These are phyloP conservation scores for Trematomus bernacchii DNA, from an alignment of 2,797 vertebrate species.

Conservation along the genomic window DNA sequence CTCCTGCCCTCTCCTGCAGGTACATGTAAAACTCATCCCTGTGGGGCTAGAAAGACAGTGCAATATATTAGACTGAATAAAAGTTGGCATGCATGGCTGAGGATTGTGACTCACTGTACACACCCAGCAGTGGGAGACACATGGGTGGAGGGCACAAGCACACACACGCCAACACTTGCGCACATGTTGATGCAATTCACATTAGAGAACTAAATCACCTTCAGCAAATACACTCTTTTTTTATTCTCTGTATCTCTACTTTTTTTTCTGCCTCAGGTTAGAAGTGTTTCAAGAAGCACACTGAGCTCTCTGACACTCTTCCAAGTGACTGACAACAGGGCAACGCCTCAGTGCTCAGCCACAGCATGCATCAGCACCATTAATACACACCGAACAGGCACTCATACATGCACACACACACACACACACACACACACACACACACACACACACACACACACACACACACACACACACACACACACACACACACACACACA, in stretches of 20 bases:
- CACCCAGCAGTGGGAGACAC: slow-evolving; percentile 42
- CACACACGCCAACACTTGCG: slow-evolving; percentile 28
- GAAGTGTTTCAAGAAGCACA: slow-evolving; percentile 35
- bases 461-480: slow-evolving; percentile 4
- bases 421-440: slow-evolving; percentile 22
- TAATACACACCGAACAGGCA: slow-evolving; percentile 22
- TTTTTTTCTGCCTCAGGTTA: slow-evolving; percentile 40
- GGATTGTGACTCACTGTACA: slow-evolving; percentile 56
- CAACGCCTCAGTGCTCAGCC: slow-evolving; percentile 61
- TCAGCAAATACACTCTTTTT: slow-evolving; percentile 8
- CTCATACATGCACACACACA: background rate
- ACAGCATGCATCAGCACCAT: slow-evolving; percentile 51
- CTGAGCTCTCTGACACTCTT: slow-evolving; percentile 47
- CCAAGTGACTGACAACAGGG: slow-evolving; percentile 57
- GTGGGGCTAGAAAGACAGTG: slow-evolving; percentile 28
- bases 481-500: slow-evolving; percentile 16
- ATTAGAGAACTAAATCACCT: background rate
- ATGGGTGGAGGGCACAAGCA: slow-evolving; percentile 21
- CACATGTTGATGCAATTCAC: slow-evolving; percentile 24
- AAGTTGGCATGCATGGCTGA: slow-evolving; percentile 34
- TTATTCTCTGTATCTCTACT: background rate
- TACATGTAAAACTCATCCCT: slow-evolving; percentile 50
- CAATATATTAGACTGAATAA: slow-evolving; percentile 13
- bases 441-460: slow-evolving; percentile 11
- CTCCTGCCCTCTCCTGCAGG: slow-evolving; percentile 57